Evolutionary conservation across 2,888 invertebrate species (phyloP).

Genomic region (Pandemis heparana): DNA sequence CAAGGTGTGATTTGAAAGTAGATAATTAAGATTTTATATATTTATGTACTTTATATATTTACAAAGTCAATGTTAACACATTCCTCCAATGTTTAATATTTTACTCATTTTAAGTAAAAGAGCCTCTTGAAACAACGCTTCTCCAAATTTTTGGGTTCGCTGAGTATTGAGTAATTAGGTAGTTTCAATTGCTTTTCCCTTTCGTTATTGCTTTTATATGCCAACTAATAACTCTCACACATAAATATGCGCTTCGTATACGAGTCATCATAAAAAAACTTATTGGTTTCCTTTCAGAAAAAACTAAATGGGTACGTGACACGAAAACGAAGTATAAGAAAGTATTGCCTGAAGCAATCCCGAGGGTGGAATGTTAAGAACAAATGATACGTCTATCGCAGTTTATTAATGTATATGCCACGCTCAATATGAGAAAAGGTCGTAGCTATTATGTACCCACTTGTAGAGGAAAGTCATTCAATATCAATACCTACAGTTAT

Average conservation of each 20-base stretch:
- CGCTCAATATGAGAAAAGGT: background rate
- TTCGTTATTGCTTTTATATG: background rate
- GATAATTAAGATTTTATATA: background rate
- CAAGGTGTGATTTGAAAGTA: no score
- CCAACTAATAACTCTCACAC: background rate
- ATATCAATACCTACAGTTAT: background rate
- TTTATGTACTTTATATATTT: background rate
- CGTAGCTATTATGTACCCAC: background rate
- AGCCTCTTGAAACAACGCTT: background rate
- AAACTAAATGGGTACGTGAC: conserved; percentile 39
- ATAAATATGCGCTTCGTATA: background rate
- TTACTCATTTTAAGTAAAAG: background rate
- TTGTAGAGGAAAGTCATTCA: background rate
- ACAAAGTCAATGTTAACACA: no score
- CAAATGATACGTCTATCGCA: conserved; percentile 11
- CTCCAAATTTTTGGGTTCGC: background rate
- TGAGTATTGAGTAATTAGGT: background rate
- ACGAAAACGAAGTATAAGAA: conserved; percentile 22
- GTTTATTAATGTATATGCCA: conserved; percentile 1
- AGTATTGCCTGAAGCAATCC: conserved; percentile 12
- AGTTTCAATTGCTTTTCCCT: background rate
- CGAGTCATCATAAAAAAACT: conserved; percentile 13
- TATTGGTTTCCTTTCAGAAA: conserved; percentile 39
- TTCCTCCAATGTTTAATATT: background rate
- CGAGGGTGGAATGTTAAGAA: background rate